Evolutionary conservation across 2,888 invertebrate genomes (phyloP).

Genomic region (Epirrhoe alternata): DNA sequence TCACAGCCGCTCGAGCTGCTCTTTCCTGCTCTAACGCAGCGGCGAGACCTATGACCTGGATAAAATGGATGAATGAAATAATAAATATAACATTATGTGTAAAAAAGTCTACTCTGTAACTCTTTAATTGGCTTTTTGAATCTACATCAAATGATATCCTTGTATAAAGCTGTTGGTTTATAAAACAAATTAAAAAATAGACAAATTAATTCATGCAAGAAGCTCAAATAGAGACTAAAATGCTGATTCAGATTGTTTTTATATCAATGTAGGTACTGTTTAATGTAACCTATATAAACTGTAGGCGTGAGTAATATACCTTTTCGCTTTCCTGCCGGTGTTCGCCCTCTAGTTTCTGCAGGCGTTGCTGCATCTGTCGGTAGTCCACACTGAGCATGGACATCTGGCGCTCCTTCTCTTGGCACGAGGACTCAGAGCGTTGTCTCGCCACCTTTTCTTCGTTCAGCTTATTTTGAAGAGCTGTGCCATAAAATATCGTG

Average conservation of each 20-base stretch:
- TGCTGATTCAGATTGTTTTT: neutral
- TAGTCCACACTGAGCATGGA: constrained; percentile 98
- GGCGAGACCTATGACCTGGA: constrained; percentile 89
- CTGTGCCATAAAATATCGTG: constrained; percentile 72
- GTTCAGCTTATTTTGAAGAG: constrained; percentile 95
- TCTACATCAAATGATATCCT: no score
- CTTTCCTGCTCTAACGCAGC: constrained; percentile 97
- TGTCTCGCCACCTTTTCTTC: constrained; percentile 95
- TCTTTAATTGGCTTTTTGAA: no score
- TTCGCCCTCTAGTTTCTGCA: constrained; percentile 96
- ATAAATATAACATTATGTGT: neutral
- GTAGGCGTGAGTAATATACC: constrained; percentile 63
- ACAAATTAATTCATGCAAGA: neutral
- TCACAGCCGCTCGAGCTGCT: constrained; percentile 91
- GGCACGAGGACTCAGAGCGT: constrained; percentile 93
- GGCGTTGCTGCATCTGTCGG: constrained; percentile 95
- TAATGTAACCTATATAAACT: neutral
- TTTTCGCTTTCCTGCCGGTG: constrained; percentile 94
- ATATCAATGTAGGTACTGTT: neutral
- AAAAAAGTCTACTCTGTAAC: no score
- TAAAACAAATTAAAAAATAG: no score
- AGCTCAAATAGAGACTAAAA: neutral
- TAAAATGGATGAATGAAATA: constrained; percentile 1
- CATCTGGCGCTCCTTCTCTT: constrained; percentile 97
- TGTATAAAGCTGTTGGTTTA: no score